Evolutionary conservation across 2,888 invertebrate species (phyloP), one percentile per base, ranked within the genome.

Genomic region (Brachylomia viminalis): DNA sequence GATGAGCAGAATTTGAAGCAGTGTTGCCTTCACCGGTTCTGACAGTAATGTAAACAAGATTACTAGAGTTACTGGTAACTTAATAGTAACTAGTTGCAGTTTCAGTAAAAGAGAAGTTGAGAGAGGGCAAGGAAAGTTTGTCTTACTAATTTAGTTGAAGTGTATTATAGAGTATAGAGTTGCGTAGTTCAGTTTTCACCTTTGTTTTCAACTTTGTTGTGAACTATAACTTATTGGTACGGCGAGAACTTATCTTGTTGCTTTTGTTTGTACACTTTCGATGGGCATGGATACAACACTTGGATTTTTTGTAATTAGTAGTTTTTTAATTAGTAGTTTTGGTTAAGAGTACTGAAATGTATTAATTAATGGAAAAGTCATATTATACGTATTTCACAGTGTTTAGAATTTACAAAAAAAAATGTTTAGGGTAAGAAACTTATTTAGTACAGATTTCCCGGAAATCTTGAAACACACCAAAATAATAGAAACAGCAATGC

Each of bases 1-100:
- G 47, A 70, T 67, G 68, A 72, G 68, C 49, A 30, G 59, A 58
- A 42, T 54, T 49, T n/a, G 23, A 38, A 54, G 47, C 30, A 45
- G 17, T 62, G 17, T 52, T 62, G 15, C 17, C 7, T 49, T 45
- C 47, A 38, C 1, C 3, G 15, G 0, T 0, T 33, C 38, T 11
- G 20, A 8, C 45, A 58, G 56, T 56, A 64, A 56, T 72, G 17
- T 1, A 11, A 72, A 47, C 38, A 23, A 42, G n/a, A 72, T 49
- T 64, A 33, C 33, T 1, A 15, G 3, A n/a, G 4, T n/a, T 38
- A 38, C 33, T 38, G 13, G n/a, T 3, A 33, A 54, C 54, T n/a
- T 38, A 52, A 10, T 38, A 38, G 20, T 59, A 27, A 71, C 27
- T 52, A 30, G 45, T 70, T 61, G 27, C 59, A 79, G 59, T 79